Conservation (phyloP, 1,140 invertebrate genomes). For the Papilio dardanus region DNA sequence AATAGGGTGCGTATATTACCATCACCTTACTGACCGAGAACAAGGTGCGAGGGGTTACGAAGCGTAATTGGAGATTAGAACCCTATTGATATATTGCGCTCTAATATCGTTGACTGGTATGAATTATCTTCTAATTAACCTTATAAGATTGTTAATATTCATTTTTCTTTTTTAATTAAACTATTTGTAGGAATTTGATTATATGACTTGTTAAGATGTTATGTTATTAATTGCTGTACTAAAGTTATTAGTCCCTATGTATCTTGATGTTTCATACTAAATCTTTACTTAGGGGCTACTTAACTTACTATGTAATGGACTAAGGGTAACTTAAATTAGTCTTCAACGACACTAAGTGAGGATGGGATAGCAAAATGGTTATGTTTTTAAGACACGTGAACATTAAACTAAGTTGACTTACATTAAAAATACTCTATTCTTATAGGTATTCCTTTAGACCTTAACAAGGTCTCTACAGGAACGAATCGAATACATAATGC, state of each 20-base stretch:
- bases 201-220: constrained; percentile 18
- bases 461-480: constrained; percentile 39
- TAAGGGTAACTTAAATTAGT: too few relatives aligned
- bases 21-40: constrained; percentile 74
- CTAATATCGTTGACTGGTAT: not conserved
- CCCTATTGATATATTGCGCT: constrained; percentile 4
- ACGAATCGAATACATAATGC: constrained; percentile 57
- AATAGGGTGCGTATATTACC: constrained; percentile 61
- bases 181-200: not conserved
- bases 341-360: too few relatives aligned
- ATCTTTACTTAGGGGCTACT: too few relatives aligned
- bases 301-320: too few relatives aligned
- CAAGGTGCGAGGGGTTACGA: constrained; percentile 68
- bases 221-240: not conserved
- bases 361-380: too few relatives aligned
- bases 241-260: too few relatives aligned
- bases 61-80: constrained; percentile 22
- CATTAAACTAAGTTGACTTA: too few relatives aligned
- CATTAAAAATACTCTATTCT: not conserved
- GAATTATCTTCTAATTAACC: constrained; percentile 16
- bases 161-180: not conserved
- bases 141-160: not conserved
- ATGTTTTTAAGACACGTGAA: not conserved
- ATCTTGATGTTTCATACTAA: too few relatives aligned
- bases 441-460: not conserved